A percentile compares a stretch with the other conserved stretches of the same genome.
Evolutionary conservation across 2,113 vertebrate genomes (phyloP).

Genomic region (Percopsis transmontana): DNA sequence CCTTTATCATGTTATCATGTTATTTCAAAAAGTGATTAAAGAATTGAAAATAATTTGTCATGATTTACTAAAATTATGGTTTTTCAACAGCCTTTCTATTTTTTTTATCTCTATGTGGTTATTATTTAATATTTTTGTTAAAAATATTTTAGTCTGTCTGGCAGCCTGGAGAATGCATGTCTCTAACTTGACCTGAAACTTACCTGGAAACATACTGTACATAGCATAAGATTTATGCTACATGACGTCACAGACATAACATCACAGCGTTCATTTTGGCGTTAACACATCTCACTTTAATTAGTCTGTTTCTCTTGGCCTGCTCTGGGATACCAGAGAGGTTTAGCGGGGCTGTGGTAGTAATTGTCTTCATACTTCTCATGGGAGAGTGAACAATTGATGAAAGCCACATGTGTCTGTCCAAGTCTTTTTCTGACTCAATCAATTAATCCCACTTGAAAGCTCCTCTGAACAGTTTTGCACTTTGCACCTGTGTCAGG

Average conservation of each 20-base stretch:
- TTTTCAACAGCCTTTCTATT: too few relatives aligned
- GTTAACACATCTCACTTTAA: neutral
- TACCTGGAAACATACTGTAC: too few relatives aligned
- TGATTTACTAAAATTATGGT: too few relatives aligned
- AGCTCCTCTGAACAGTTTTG: slow-evolving; percentile 27
- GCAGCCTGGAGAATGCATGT: neutral
- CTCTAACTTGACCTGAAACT: neutral
- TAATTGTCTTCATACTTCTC: slow-evolving; percentile 7
- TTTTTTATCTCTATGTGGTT: too few relatives aligned
- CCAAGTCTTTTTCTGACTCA: slow-evolving; percentile 28
- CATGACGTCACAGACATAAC: slow-evolving; percentile 11
- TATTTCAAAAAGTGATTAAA: too few relatives aligned
- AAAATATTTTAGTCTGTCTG: too few relatives aligned
- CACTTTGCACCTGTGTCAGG: slow-evolving; percentile 48
- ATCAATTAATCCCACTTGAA: slow-evolving; percentile 26
- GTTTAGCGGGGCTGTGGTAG: neutral
- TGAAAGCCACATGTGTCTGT: slow-evolving; percentile 18
- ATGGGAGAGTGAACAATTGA: slow-evolving; percentile 7
- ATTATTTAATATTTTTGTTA: too few relatives aligned
- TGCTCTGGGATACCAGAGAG: neutral
- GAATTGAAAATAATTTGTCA: too few relatives aligned
- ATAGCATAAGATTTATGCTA: neutral
- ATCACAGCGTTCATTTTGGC: slow-evolving; percentile 12
- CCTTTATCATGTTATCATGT: too few relatives aligned
- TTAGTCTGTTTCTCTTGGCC: slow-evolving; percentile 32